Evolutionary conservation across 2,113 vertebrate species (phyloP).

Genomic region (Forbesichthys agassizii): DNA sequence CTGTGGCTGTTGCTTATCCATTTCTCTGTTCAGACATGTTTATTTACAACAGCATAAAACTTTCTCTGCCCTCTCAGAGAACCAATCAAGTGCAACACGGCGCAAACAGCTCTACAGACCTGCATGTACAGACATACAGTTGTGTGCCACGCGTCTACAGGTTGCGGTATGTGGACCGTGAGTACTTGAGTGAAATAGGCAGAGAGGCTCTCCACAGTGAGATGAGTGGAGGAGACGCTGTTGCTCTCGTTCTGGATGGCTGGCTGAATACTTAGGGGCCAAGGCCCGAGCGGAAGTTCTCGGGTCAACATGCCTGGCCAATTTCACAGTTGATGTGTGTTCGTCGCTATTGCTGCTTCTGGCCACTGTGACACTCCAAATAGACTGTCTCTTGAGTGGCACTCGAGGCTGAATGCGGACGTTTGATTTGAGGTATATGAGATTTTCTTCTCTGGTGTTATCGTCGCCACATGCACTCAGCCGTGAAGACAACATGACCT

Average conservation of each 20-base stretch:
- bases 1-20: conserved; percentile 14
- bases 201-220: conserved; percentile 56
- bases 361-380: conserved; percentile 42
- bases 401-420: conserved; percentile 40
- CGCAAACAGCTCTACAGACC: conserved; percentile 66
- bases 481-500: conserved; percentile 53
- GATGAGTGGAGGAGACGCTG: conserved; percentile 62
- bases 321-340: conserved; percentile 76
- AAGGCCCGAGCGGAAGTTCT: conserved; percentile 44
- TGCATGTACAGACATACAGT: conserved; percentile 38
- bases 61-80: conserved; percentile 53
- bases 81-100: conserved; percentile 57
- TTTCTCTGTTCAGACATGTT: conserved; percentile 53
- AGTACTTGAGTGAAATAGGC: conserved; percentile 68
- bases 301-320: conserved; percentile 65
- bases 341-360: conserved; percentile 47
- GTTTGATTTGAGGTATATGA: conserved; percentile 4
- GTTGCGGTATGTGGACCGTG: conserved; percentile 60
- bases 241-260: conserved; percentile 64
- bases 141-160: conserved; percentile 59
- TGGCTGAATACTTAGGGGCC: conserved; percentile 54
- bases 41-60: conserved; percentile 38
- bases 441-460: conserved; percentile 19
- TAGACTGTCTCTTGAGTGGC: conserved; percentile 56
- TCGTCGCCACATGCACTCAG: conserved; percentile 44